Base-by-base conservation (phyloP, 2,113 vertebrate genomes). In the Gavia stellata region DNA sequence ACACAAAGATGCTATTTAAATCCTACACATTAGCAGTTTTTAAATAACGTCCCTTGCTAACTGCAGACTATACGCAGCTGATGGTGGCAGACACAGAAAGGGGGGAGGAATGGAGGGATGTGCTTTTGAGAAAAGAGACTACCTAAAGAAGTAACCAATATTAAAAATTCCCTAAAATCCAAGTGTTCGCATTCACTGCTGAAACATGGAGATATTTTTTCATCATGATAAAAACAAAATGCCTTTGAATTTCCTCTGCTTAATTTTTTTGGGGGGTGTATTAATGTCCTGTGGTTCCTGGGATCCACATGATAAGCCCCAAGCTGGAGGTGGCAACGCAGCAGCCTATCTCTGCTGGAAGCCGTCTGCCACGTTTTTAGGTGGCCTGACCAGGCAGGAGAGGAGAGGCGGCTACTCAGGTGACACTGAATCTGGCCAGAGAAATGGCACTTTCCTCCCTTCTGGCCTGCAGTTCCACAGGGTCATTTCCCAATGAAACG, bases 1-100 rank as follows among this genome's bases (percentile, higher is more conserved):
- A 59, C 86, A 87, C 56, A 81, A 86, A 86, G 88, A 91, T 56
- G 89, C n/a, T 91, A 8, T 81, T 87, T 89, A 84, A 89, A 84
- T 71, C 81, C 55, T 62, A 55, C 44, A 59, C 49, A 34, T 90
- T 86, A 91, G 75, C 59, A 74, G 86, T 33, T 92, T 81, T 78
- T 62, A 62, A 92, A 71, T 86, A 26, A 10, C 2, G 17, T 44
- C 82, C 38, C 83, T 88, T 29, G 7, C 75, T 77, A 50, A 62
- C 63, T 36, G 55, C 1, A 8, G 63, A 40, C 83, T 73, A 26
- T 3, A 12, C 0, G 3, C 67, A 62, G 58, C n/a, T 77, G 67
- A 66, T 47, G 44, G 77, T 31, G 55, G 56, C 56, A 94, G 75
- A 81, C 17, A 2, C 65, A 55, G 77, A 78, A 63, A 75, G 50